phyloP scores from a whole-genome alignment of 92 coral and sea anemone genomes.

The Montipora capitata region DNA sequence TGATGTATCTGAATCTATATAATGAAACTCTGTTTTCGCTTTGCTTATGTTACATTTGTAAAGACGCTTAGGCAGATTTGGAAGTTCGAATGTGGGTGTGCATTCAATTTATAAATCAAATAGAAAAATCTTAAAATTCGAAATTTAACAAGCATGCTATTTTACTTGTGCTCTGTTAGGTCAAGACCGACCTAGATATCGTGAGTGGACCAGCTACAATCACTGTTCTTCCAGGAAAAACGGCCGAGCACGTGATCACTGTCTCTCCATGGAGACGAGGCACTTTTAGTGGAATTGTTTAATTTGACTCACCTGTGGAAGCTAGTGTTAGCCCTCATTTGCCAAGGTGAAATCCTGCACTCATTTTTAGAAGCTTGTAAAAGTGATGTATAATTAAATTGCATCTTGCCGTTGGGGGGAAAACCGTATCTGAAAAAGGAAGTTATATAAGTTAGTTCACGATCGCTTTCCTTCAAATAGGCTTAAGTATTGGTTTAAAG shows the following conservation, averaged over 20 bases:
- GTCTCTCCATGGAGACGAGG: constrained; percentile 99
- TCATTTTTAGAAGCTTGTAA: too few species aligned
- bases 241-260: constrained; percentile 88
- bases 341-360: constrained; percentile 60
- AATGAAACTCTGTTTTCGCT: too few species aligned
- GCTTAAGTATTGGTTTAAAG: too few species aligned
- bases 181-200: constrained; percentile 91
- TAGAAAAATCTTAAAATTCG: neutral
- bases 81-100: too few species aligned
- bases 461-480: too few species aligned
- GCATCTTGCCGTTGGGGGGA: too few species aligned
- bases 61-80: too few species aligned
- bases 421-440: too few species aligned
- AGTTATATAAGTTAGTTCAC: too few species aligned
- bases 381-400: too few species aligned
- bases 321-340: constrained; percentile 36
- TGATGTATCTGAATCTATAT: too few species aligned
- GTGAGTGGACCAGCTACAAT: constrained; percentile 86
- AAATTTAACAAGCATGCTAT: neutral
- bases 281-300: constrained; percentile 84
- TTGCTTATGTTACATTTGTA: too few species aligned
- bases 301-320: constrained; percentile 81
- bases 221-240: constrained; percentile 89
- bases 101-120: neutral
- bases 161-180: constrained; percentile 39